Percentiles rank a stretch among this genome's conserved stretches.
Evolutionary conservation across 2,113 vertebrate genomes (phyloP).

Genomic region (Rostratula benghalensis): DNA sequence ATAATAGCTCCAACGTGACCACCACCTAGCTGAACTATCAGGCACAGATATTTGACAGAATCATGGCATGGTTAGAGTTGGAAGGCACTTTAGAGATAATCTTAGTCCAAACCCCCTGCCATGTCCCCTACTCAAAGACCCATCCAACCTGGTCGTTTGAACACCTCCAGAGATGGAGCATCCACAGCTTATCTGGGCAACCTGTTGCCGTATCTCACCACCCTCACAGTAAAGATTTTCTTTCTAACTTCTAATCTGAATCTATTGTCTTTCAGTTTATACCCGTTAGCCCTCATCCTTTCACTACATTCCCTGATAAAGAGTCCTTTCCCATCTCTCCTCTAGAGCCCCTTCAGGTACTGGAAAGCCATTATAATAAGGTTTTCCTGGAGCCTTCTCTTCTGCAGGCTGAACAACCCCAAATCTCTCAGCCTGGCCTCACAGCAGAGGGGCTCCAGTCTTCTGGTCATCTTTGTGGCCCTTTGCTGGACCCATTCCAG

Average conservation of each 20-base stretch:
- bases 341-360: not conserved
- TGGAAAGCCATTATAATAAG: not conserved
- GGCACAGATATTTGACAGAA: not conserved
- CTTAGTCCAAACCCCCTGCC: not conserved
- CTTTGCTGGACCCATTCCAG: not conserved
- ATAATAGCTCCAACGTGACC: not conserved
- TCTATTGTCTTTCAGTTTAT: not conserved
- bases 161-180: not conserved
- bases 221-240: not conserved
- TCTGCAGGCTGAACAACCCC: not conserved
- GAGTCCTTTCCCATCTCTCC: not conserved
- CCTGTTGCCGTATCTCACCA: not conserved
- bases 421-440: not conserved
- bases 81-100: not conserved
- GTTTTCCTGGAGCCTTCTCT: not conserved
- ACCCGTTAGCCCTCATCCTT: not conserved
- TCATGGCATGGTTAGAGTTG: not conserved
- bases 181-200: not conserved
- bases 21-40: not conserved
- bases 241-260: not conserved
- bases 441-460: not conserved
- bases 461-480: not conserved
- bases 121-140: not conserved
- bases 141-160: not conserved
- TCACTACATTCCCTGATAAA: not conserved